Percentiles rank a stretch among this genome's conserved stretches.
These are phyloP conservation scores for Scomber colias DNA, from an alignment of 2,113 vertebrate species.

Conservation along the genomic window DNA sequence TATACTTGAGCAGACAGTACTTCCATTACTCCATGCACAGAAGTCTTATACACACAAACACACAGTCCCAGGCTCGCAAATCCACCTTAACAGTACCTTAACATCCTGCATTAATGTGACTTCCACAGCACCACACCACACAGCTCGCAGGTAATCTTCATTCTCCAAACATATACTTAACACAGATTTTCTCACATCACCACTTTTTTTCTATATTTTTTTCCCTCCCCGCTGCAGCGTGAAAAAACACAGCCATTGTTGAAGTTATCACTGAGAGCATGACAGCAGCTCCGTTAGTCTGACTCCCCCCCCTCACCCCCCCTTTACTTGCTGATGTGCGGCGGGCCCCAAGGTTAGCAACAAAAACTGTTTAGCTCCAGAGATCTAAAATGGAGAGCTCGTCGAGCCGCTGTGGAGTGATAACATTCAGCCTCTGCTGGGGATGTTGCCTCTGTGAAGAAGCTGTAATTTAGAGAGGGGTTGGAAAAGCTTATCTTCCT, in stretches of 20 bases:
- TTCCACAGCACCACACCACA: background rate
- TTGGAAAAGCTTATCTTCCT: slow-evolving; percentile 78
- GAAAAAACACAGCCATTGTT: slow-evolving; percentile 29
- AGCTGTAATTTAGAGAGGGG: slow-evolving; percentile 82
- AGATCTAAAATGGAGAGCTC: slow-evolving; percentile 76
- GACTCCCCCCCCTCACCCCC: slow-evolving; percentile 35
- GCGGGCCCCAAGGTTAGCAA: slow-evolving; percentile 64
- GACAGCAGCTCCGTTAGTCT: slow-evolving; percentile 51
- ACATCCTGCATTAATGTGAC: background rate
- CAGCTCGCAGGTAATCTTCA: background rate
- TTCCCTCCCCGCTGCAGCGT: background rate
- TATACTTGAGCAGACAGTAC: background rate
- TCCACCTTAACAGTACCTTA: background rate
- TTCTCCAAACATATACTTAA: slow-evolving; percentile 10
- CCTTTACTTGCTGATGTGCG: slow-evolving; percentile 47
- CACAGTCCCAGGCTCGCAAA: background rate
- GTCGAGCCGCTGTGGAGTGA: slow-evolving; percentile 61
- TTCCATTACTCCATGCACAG: background rate
- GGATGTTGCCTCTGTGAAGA: slow-evolving; percentile 73
- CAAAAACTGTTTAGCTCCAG: slow-evolving; percentile 68
- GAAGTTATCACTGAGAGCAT: slow-evolving; percentile 50
- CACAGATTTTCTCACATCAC: background rate
- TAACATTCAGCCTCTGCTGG: slow-evolving; percentile 77
- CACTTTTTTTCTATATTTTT: background rate
- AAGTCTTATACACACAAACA: background rate